Evolutionary conservation across 2,888 invertebrate genomes (phyloP), one percentile per base, ranked within the genome.

Genomic region (Cryptus viduatorius): DNA sequence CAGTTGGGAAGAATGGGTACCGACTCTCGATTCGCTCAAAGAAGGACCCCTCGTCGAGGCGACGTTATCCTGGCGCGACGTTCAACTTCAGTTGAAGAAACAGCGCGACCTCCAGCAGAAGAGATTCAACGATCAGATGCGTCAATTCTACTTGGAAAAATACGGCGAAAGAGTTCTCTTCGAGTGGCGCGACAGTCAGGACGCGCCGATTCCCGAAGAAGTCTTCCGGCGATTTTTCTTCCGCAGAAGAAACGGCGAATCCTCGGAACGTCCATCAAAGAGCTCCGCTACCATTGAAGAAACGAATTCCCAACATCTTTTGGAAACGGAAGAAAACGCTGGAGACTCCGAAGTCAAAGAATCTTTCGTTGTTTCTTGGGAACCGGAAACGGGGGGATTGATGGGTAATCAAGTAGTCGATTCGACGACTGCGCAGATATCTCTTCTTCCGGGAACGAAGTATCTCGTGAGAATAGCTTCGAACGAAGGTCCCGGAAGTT

Each of bases 381-480:
- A 93, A 69, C 93, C 93, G 0, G 92, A 93, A 73, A 89, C 93
- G 1, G 93, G 93, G 0, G 93, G 93, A 10, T 86, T 93, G 4
- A 93, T 92, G 92, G 93, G 93, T 14, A 93, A 94, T 72, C 93
- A 93, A 80, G 93, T 93, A 0, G 91, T 93, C 0, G 93, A 94
- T 42, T 89, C 91, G 3, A 91, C 91, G 53, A 89, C 87, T 0
- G 93, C 93, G 0, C 93, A 94, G 80, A 93, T 93, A 59, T 93
- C 93, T 16, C 86, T 94, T n/a, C 87, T 92, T 0, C 92, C 93
- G 0, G 93, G 93, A 0, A 91, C 91, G 2, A 93, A 91, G 75
- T 94, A 93, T 79, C 91, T 92, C 44, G 92, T 93, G 3, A 90
- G 93, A 72, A 90, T 93, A 50, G 93, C 93, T 0, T 93, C 93